These are phyloP conservation scores for Latrodectus geometricus DNA, from an alignment of 1,140 invertebrate genomes.

Conservation along the genomic window DNA sequence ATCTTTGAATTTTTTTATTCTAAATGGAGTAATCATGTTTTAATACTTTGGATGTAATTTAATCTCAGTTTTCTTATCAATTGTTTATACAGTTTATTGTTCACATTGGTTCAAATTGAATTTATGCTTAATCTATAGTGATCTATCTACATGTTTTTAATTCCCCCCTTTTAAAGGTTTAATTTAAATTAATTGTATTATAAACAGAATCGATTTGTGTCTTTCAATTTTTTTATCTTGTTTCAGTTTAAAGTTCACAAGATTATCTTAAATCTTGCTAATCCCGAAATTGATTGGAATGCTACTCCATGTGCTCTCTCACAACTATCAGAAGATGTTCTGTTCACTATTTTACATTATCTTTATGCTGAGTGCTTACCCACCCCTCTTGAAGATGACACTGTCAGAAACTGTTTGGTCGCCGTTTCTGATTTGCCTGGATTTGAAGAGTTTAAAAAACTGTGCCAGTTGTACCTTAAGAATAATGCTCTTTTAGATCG, in stretches of 20 bases:
- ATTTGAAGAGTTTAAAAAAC: conserved; percentile 72
- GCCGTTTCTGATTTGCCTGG: conserved; percentile 71
- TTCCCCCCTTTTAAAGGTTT: too few species aligned
- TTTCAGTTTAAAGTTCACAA: conserved; percentile 76
- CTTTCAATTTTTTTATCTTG: not conserved
- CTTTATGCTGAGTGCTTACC: conserved; percentile 77
- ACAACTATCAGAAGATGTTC: conserved; percentile 73
- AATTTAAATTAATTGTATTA: too few species aligned
- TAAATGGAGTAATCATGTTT: too few species aligned
- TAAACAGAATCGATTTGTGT: too few species aligned
- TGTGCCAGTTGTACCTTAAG: conserved; percentile 75
- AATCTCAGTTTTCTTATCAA: too few species aligned
- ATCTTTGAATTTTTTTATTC: too few species aligned
- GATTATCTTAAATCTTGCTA: conserved; percentile 73
- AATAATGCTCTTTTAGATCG: conserved; percentile 76
- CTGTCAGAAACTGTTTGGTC: conserved; percentile 73
- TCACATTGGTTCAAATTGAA: too few species aligned
- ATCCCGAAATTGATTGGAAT: conserved; percentile 73
- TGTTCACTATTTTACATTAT: conserved; percentile 75
- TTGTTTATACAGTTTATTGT: too few species aligned
- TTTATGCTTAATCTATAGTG: too few species aligned
- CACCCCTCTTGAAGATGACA: conserved; percentile 72
- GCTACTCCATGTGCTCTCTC: conserved; percentile 68
- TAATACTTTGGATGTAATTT: too few species aligned
- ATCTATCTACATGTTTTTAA: too few species aligned